These are phyloP conservation scores for Poliocrania exsul DNA, from an alignment of 2,797 vertebrate species.

Conservation along the genomic window DNA sequence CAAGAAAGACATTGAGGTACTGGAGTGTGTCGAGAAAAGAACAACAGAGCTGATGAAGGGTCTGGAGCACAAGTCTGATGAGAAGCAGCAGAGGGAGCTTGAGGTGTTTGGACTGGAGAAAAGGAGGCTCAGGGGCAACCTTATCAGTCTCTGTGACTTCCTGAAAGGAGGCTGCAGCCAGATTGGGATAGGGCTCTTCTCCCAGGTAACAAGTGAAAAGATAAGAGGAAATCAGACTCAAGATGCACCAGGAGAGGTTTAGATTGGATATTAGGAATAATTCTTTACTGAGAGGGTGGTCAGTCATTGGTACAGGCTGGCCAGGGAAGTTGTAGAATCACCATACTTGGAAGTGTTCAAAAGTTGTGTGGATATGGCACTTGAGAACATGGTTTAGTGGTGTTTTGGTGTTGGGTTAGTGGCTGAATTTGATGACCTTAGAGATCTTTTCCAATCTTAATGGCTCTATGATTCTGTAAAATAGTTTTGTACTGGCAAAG, in stretches of 20 bases:
- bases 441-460: background rate
- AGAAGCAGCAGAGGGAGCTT: background rate
- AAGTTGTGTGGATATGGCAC: background rate
- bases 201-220: background rate
- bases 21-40: background rate
- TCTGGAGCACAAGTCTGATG: background rate
- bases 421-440: too few species aligned
- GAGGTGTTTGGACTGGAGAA: background rate
- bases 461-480: background rate
- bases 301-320: background rate
- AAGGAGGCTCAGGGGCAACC: background rate
- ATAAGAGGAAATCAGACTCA: background rate
- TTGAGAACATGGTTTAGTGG: background rate
- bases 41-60: background rate
- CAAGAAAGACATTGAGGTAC: background rate
- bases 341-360: background rate
- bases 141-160: background rate
- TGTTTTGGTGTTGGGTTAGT: background rate
- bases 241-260: background rate
- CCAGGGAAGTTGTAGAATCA: background rate
- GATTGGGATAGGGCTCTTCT: background rate
- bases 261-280: background rate
- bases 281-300: background rate
- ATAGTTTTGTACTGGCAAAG: fast-evolving
- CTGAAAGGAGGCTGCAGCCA: background rate